A percentile compares a stretch with the other conserved stretches of the same genome.
Evolutionary conservation across 1,140 invertebrate genomes (phyloP).

Genomic region (Neoseiulus cucumeris): DNA sequence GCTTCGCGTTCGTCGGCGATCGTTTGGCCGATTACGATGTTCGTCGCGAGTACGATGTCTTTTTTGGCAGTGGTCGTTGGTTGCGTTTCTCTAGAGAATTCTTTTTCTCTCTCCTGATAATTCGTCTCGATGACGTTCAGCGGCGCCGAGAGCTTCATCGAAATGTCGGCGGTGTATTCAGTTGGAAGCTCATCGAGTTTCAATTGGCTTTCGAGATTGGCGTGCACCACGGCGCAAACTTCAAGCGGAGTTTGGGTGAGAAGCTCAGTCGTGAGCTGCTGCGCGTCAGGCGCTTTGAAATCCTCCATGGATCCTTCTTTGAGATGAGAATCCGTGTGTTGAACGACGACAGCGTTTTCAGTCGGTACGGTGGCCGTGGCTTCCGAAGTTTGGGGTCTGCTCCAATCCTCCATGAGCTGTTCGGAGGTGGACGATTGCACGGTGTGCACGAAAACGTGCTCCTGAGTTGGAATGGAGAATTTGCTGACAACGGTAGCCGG

Average conservation of each 20-base stretch:
- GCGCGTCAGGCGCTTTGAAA: neutral
- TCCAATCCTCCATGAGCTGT: neutral
- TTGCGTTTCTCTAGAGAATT: slow-evolving; percentile 27
- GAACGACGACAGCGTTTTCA: slow-evolving; percentile 5
- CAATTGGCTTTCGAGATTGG: neutral
- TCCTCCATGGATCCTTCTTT: neutral
- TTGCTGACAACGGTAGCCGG: neutral
- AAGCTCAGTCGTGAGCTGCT: neutral
- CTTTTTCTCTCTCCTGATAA: slow-evolving; percentile 30
- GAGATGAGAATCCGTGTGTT: slow-evolving; percentile 2
- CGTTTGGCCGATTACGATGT: slow-evolving; percentile 29
- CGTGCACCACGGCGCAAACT: neutral
- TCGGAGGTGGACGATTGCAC: slow-evolving; percentile 16
- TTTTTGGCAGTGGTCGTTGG: slow-evolving; percentile 29
- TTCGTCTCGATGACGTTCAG: slow-evolving; percentile 25
- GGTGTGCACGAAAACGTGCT: slow-evolving; percentile 16
- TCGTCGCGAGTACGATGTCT: slow-evolving; percentile 31
- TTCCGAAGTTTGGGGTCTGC: slow-evolving; percentile 13
- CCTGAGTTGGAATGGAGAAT: slow-evolving; percentile 14
- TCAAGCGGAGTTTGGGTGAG: neutral
- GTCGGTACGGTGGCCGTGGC: slow-evolving; percentile 7
- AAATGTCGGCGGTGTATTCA: neutral
- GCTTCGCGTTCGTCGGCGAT: slow-evolving; percentile 14
- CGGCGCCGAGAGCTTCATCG: neutral
- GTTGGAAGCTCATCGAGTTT: slow-evolving; percentile 18